Conservation (phyloP, 2,888 invertebrate species). For the Autographa pulchrina region DNA sequence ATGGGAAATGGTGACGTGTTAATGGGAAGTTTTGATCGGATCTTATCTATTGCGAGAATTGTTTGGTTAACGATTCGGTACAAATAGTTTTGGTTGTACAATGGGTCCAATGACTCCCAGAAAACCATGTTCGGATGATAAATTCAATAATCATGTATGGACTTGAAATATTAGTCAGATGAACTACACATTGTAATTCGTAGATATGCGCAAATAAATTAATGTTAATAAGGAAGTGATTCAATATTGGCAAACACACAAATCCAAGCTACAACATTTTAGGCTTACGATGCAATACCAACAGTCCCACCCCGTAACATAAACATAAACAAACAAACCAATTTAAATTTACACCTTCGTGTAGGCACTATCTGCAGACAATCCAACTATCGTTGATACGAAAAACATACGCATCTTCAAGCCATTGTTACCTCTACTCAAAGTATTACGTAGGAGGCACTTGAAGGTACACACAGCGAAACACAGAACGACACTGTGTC, state of each 20-base stretch:
- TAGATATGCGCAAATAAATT: neutral
- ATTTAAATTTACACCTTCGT: constrained; percentile 57
- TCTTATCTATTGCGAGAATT: constrained; percentile 18
- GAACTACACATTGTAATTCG: neutral
- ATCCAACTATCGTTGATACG: constrained; percentile 57
- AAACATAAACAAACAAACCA: constrained; percentile 46
- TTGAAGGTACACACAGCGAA: constrained; percentile 14
- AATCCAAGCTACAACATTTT: constrained; percentile 29
- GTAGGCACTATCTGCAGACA: constrained; percentile 53
- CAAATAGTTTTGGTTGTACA: neutral
- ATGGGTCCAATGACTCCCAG: neutral
- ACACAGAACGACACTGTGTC: constrained; percentile 43
- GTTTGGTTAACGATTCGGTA: neutral
- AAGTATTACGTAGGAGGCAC: constrained; percentile 60
- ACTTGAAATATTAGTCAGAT: neutral
- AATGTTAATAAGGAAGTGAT: constrained; percentile 48
- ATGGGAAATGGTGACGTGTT: constrained; percentile 46
- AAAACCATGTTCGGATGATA: neutral
- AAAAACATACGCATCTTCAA: constrained; percentile 59
- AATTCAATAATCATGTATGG: neutral
- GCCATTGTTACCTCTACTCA: constrained; percentile 59
- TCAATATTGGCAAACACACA: constrained; percentile 21
- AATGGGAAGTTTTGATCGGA: constrained; percentile 44
- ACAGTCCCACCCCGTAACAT: constrained; percentile 33
- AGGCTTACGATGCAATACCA: constrained; percentile 21